Base-by-base conservation (phyloP, 2,888 invertebrate species). In the Sthenelais limicola region DNA sequence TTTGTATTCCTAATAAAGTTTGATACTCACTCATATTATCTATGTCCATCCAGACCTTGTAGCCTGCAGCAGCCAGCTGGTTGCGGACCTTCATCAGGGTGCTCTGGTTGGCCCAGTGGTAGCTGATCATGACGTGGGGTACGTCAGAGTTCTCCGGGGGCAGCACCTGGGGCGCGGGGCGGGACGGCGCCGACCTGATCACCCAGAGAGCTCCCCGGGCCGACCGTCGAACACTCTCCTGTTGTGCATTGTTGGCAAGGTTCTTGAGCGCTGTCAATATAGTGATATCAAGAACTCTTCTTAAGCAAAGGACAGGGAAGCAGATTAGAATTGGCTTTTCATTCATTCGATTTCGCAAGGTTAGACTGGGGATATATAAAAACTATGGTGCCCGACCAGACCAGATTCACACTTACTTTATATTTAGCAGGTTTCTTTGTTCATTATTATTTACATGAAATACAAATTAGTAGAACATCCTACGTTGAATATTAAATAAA, bases 161-260 rank as follows among this genome's bases (percentile, higher is more conserved):
- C 1, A 43, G 24, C 15, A 43, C n/a, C 18, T 18, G 62, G 58
- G 32, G 28, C 30, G 15, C 54, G 49, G n/a, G n/a, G 3, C 24
- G 38, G 1, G 48, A 68, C 4, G 76, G 74, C 9, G 49, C 67
- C 9, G 74, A 58, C 51, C 58, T 33, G 32, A 78, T 51, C n/a
- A 79, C 85, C 86, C 86, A 86, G 68, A 85, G 78, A 68, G 83
- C 82, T 32, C 86, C 85, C 68, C 85, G 74, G 9, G 83, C 83
- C 18, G 84, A 82, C 72, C 85, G 81, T 33, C 83, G 75, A 15
- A 78, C 71, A 28, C 74, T 72, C 28, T 82, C 80, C 51, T 80
- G 49, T 12, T 68, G 75, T 32, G 77, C 75, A 35, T 74, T 76
- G 15, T 71, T 76, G 38, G 81, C 78, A 21, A 67, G 48, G 48